Evolutionary conservation across 2,888 invertebrate species (phyloP).

Genomic region (Frankliniella fusca): DNA sequence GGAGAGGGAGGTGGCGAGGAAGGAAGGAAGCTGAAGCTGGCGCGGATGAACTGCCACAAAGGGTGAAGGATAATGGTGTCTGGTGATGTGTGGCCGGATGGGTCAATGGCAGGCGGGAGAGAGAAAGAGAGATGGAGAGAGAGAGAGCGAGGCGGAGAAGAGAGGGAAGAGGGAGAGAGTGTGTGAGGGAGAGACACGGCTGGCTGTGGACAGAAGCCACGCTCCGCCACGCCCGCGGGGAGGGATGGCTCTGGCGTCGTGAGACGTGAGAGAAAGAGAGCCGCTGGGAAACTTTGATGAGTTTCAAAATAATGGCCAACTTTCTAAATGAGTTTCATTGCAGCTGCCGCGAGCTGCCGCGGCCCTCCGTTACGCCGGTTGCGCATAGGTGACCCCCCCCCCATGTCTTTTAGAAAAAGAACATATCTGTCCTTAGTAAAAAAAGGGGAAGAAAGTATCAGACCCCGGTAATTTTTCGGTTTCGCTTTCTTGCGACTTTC

Average conservation of each 20-base stretch:
- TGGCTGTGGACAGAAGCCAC: neutral
- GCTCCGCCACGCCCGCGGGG: neutral
- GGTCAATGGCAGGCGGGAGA: neutral
- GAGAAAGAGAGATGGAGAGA: neutral
- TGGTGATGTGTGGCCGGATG: slow-evolving; percentile 23
- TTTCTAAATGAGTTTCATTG: neutral
- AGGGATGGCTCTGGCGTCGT: neutral
- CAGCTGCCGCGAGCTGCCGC: neutral
- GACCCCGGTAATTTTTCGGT: no score
- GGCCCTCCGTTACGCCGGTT: no score
- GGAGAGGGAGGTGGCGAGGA: neutral
- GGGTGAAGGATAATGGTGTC: slow-evolving; percentile 22
- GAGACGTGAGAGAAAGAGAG: neutral
- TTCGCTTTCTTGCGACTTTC: neutral
- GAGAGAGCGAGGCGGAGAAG: neutral
- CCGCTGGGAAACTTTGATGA: neutral
- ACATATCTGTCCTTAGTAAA: neutral
- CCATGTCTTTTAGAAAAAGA: neutral
- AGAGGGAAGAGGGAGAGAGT: neutral
- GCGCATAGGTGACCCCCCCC: neutral
- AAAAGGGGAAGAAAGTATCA: no score
- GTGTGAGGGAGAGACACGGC: neutral
- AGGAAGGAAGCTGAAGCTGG: neutral
- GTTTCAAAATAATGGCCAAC: slow-evolving; percentile 13
- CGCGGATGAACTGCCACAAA: slow-evolving; percentile 17